Evolutionary conservation across 2,113 vertebrate genomes (phyloP), one percentile per base, ranked within the genome.

Genomic region (Columba livia): DNA sequence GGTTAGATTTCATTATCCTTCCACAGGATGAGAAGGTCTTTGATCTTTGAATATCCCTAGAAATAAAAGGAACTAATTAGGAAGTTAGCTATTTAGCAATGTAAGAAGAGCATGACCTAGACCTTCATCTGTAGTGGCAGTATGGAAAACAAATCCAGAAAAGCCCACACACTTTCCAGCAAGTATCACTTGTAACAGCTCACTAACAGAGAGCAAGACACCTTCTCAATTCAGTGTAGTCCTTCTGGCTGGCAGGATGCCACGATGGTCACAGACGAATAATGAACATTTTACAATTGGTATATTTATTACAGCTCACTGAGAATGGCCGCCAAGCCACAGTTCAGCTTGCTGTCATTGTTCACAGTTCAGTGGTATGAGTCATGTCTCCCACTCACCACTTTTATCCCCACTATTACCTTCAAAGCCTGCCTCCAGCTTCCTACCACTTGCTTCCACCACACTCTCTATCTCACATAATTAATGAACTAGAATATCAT

Each of bases 351-450:
- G 73, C 86, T 94, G 82, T 36, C 94, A 38, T 75, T 84, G 61
- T 47, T 92, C 82, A 75, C 72, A 90, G 48, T 7, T 81, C 73
- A 61, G 65, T 57, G 65, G 16, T 19, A 69, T 94, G 93, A 95
- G 79, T 95, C 93, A 95, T 4, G 3, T 89, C 94, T 94, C 96
- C 94, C 93, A 96, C 95, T 84, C 90, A 86, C 34, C 34, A 44
- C 58, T 79, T 94, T 51, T 40, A 95, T 72, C 24, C 34, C 40
- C 44, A 26, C 38, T 64, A 80, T 86, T 92, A 44, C 94, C 95
- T 97, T 96, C 93, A 96, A 92, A 95, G 90, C 34, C 92, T 81
- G 90, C 88, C 92, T 70, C 73, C 93, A 90, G 72, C 64, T 95
- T 96, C 94, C 94, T 84, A 60, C 42, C 93, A 92, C 70, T 93